Conservation (phyloP, 2,113 vertebrate genomes). For the Neomonachus schauinslandi region DNA sequence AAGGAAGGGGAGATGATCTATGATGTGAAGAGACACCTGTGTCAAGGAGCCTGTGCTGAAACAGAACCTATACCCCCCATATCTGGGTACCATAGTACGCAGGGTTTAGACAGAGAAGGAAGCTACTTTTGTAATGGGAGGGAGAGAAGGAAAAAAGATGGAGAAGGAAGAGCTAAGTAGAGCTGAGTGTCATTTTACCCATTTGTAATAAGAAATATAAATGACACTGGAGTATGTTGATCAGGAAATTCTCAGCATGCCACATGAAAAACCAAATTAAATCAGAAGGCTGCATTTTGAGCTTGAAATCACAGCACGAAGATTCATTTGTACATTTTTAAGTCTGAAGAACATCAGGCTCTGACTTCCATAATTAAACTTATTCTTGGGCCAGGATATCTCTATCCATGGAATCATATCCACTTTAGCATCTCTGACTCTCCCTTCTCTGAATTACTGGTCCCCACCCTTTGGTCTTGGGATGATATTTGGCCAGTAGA, state of each 20-base stretch:
- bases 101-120: not conserved
- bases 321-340: not conserved
- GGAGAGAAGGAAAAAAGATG: not conserved
- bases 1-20: not conserved
- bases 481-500: not conserved
- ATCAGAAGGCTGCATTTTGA: not conserved
- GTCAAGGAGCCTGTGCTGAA: not conserved
- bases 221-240: not conserved
- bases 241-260: constrained; percentile 6
- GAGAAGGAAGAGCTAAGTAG: not conserved
- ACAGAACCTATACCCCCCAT: not conserved
- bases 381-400: not conserved
- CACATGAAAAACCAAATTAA: not conserved
- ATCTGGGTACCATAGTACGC: not conserved
- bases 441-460: not conserved
- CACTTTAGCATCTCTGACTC: not conserved
- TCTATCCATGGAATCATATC: not conserved
- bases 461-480: not conserved
- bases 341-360: not conserved
- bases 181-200: not conserved
- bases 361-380: not conserved
- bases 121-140: not conserved
- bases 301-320: not conserved
- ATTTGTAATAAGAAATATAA: constrained; percentile 23
- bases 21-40: not conserved